Conservation (phyloP, 2,113 vertebrate genomes). For the Platysternon megacephalum region DNA sequence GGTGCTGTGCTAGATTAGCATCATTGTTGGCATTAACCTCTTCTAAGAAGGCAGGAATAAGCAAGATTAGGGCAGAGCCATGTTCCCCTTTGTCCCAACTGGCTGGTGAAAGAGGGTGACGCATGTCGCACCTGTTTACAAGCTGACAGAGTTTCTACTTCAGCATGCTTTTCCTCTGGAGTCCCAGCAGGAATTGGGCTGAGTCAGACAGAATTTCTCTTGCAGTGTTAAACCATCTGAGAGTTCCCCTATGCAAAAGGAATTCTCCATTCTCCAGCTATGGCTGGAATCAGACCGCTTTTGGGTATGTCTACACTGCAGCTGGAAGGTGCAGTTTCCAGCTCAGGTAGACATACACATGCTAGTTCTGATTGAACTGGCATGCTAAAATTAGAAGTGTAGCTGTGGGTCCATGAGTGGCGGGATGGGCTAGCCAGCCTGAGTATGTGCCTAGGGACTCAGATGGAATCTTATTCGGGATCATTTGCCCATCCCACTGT, state of each 20-base stretch:
- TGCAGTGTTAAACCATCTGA: not conserved
- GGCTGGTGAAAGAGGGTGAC: not conserved
- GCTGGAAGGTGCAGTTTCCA: not conserved
- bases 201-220: not conserved
- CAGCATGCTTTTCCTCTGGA: not conserved
- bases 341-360: not conserved
- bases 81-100: not conserved
- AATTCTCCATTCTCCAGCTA: not conserved
- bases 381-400: not conserved
- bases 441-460: not conserved
- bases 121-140: not conserved
- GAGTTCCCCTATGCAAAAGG: not conserved
- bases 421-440: not conserved
- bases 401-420: not conserved
- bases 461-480: not conserved
- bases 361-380: not conserved
- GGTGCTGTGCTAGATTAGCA: not conserved
- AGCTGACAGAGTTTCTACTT: not conserved
- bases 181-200: not conserved
- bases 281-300: not conserved
- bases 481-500: not conserved
- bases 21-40: not conserved
- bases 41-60: not conserved
- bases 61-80: not conserved
- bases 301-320: not conserved